Base-by-base conservation (phyloP, 2,888 invertebrate genomes). In the Epiblema foenella region DNA sequence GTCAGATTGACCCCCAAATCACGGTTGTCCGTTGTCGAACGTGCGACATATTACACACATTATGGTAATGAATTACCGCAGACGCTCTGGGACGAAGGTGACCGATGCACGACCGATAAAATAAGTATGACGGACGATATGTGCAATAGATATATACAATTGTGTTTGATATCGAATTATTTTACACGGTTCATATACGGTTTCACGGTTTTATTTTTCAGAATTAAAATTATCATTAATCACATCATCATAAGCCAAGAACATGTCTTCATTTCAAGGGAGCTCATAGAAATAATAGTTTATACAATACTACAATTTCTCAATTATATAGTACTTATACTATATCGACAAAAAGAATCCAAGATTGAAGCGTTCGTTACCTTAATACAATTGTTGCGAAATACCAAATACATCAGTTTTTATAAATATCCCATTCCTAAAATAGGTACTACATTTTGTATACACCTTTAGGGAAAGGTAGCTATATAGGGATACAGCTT, bases 21-120 rank as follows among this genome's bases (percentile, higher is more conserved):
- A 39, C 39, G 24, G 24, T 24, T 24, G 8, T 29, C 5, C 5
- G 5, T 5, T 8, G 33, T 33, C 33, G 33, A 33, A 8, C 33
- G 80, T 83, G 82, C 87, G 89, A 92, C 90, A 89, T 88, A 93
- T 92, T 89, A 91, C 89, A 77, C 75, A 83, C 89, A 92, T 93
- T 91, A 91, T 85, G 80, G 85, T 89, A 88, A 92, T 87, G 86
- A 89, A 93, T 91, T 79, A 87, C 85, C 76, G 81, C 81, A 90
- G 90, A 90, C 91, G 84, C 77, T 78, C 77, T 77, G 81, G 75
- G 77, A 78, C 79, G 74, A 78, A 89, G 89, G 89, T 90, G n/a
- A n/a, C 24, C 24, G 24, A 24, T 24, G 24, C 24, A 24, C 24
- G 81, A 70, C 69, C 51, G 65, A 33, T 54, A 52, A 18, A 51